phyloP scores from a whole-genome alignment of 2,888 invertebrate species.

The Noctua fimbriata region DNA sequence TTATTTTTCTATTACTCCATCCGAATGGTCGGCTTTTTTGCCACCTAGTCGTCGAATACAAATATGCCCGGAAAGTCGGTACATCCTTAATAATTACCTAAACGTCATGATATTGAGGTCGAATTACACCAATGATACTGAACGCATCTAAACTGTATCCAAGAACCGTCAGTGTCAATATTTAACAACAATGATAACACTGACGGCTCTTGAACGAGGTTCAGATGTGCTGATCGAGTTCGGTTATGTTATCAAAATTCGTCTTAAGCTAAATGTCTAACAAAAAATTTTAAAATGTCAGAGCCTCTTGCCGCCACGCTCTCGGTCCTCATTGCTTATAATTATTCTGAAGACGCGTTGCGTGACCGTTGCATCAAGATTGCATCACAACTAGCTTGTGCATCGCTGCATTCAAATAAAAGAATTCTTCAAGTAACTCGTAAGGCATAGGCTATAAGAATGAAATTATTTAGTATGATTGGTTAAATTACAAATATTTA shows the following conservation, averaged over 20 bases:
- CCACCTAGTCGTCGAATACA: background rate
- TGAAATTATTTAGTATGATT: constrained; percentile 2
- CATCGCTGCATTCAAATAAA: constrained; percentile 58
- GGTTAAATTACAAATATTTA: background rate
- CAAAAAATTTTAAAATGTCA: background rate
- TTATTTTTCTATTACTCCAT: no score
- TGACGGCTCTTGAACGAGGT: background rate
- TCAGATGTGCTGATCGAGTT: background rate
- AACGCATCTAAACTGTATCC: background rate
- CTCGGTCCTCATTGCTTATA: constrained; percentile 47
- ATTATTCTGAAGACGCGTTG: constrained; percentile 60
- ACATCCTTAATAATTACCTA: background rate
- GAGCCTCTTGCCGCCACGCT: constrained; percentile 10
- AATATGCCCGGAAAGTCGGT: background rate
- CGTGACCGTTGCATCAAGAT: constrained; percentile 62
- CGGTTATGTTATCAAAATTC: background rate
- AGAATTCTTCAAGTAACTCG: constrained; percentile 29
- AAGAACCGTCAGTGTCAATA: background rate
- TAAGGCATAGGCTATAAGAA: background rate
- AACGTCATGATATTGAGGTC: background rate
- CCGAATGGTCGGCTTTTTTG: background rate
- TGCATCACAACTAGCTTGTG: constrained; percentile 60
- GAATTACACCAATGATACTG: background rate
- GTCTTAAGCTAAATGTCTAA: background rate
- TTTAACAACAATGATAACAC: background rate